Conservation (phyloP, 2,888 invertebrate genomes). For the Ophraella communa region DNA sequence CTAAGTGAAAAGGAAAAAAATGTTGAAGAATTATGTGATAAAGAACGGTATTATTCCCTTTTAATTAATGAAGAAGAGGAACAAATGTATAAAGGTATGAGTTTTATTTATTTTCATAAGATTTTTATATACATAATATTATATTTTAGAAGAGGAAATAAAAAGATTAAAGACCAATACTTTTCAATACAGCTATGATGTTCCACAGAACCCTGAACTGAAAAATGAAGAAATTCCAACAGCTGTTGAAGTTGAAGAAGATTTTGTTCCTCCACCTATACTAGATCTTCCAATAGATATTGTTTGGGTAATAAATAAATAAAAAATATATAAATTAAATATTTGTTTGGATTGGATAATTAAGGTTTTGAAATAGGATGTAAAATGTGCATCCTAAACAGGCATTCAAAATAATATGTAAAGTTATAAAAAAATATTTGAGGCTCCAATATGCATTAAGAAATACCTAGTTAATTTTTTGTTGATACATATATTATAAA, state of each 20-base stretch:
- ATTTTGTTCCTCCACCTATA: constrained; percentile 74
- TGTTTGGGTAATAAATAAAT: constrained; percentile 67
- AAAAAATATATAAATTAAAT: not conserved
- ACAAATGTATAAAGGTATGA: constrained; percentile 86
- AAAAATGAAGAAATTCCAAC: constrained; percentile 57
- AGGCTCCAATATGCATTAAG: too few relatives aligned
- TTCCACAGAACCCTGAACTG: constrained; percentile 60
- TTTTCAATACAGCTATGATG: constrained; percentile 79
- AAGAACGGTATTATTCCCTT: constrained; percentile 91
- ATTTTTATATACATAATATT: too few relatives aligned
- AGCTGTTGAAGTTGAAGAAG: constrained; percentile 67
- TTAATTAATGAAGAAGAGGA: constrained; percentile 88
- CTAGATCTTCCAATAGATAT: constrained; percentile 80
- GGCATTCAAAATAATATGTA: too few relatives aligned
- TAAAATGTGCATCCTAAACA: too few relatives aligned
- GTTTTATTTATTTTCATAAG: too few relatives aligned
- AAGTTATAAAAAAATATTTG: too few relatives aligned
- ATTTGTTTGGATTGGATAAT: too few relatives aligned
- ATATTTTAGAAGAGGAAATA: constrained; percentile 83
- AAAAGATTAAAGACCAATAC: constrained; percentile 80
- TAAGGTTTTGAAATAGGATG: too few relatives aligned
- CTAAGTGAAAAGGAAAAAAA: constrained; percentile 56
- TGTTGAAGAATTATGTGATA: constrained; percentile 90
- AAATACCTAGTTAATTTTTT: too few relatives aligned
- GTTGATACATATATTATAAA: too few relatives aligned